A percentile compares a stretch with the other conserved stretches of the same genome.
Conservation (phyloP, 2,113 vertebrate genomes). For the Parotia lawesii region DNA sequence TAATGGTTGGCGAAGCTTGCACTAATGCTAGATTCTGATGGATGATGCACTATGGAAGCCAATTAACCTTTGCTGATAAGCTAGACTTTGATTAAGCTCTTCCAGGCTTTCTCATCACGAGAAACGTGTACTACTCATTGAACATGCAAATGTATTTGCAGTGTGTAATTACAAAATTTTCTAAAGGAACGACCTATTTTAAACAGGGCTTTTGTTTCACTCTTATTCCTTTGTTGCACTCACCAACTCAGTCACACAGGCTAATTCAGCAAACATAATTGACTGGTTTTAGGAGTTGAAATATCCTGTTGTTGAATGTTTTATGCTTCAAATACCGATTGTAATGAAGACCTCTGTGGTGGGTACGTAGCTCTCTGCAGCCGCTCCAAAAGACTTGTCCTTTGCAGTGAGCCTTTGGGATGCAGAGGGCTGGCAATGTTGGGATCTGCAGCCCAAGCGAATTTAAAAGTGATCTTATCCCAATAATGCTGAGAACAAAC, state of each 20-base stretch:
- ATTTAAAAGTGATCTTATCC: neutral
- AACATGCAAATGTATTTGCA: slow-evolving; percentile 51
- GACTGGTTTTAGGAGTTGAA: slow-evolving; percentile 61
- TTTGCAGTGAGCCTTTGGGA: neutral
- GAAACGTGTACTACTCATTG: slow-evolving; percentile 28
- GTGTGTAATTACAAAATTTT: slow-evolving; percentile 48
- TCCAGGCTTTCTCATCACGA: slow-evolving; percentile 4
- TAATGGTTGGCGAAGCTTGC: slow-evolving; percentile 70
- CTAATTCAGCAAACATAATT: slow-evolving; percentile 33
- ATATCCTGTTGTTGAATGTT: slow-evolving; percentile 30
- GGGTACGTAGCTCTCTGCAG: neutral
- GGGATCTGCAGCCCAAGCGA: neutral
- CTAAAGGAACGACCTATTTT: slow-evolving; percentile 21
- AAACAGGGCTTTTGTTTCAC: slow-evolving; percentile 23
- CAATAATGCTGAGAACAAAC: neutral
- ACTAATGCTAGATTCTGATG: slow-evolving; percentile 39
- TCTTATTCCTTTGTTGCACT: neutral
- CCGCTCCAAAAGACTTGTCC: neutral
- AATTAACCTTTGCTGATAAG: slow-evolving; percentile 58
- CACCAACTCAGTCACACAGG: neutral
- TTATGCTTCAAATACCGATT: slow-evolving; percentile 22
- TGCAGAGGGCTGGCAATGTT: neutral
- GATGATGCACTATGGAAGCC: slow-evolving; percentile 40
- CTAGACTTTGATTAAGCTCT: slow-evolving; percentile 52
- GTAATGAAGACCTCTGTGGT: slow-evolving; percentile 13